phyloP scores from a whole-genome alignment of 2,797 vertebrate species.

The Notolepis coatsorum region DNA sequence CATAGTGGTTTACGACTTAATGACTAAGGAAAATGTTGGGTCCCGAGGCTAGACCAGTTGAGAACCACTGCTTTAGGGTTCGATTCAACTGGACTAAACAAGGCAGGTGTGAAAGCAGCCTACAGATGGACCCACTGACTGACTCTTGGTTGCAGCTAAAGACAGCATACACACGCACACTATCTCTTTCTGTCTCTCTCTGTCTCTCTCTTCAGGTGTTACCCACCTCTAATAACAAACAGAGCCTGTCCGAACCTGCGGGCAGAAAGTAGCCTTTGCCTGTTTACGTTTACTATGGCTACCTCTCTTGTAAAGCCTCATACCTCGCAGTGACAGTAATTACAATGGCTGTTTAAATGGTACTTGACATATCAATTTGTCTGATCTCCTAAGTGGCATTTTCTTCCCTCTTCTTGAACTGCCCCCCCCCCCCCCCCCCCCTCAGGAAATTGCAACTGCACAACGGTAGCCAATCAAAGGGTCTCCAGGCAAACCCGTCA shows the following conservation, averaged over 20 bases:
- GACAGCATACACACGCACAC: no score
- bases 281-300: slow-evolving; percentile 9
- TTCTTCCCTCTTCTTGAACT: slow-evolving; percentile 38
- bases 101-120: no score
- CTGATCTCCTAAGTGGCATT: slow-evolving; percentile 6
- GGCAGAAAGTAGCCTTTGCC: neutral
- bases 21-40: no score
- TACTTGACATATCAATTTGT: slow-evolving; percentile 2
- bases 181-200: slow-evolving; percentile 26
- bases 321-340: neutral
- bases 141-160: no score
- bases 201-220: slow-evolving; percentile 24
- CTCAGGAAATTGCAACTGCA: slow-evolving; percentile 79
- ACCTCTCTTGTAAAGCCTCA: neutral
- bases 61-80: no score
- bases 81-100: no score
- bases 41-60: no score
- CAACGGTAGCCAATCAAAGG: slow-evolving; percentile 57
- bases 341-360: neutral
- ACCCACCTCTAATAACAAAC: slow-evolving; percentile 27
- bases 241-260: slow-evolving; percentile 24
- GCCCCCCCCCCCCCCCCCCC: no score
- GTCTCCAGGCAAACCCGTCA: slow-evolving; percentile 58
- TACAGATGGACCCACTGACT: no score
- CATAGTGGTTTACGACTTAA: no score